Conservation (phyloP, 2,888 invertebrate genomes). For the Apocheima hispidaria region DNA sequence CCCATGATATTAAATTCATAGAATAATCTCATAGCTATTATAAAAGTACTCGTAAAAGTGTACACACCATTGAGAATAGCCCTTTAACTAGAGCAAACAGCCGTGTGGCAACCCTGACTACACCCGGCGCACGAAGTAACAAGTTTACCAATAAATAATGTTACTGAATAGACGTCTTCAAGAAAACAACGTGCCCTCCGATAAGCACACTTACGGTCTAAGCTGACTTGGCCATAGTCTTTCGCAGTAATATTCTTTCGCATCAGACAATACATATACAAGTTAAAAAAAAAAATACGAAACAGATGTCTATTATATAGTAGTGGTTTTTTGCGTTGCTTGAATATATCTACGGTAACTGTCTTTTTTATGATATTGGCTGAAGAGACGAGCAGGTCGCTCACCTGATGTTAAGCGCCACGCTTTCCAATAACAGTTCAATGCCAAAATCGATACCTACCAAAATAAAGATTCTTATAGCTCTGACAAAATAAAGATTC, state of each 20-base stretch:
- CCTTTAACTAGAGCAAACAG: slow-evolving; percentile 13
- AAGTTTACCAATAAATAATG: slow-evolving; percentile 66
- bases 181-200: slow-evolving; percentile 47
- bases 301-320: too few relatives aligned
- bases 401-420: too few relatives aligned
- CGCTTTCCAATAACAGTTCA: too few relatives aligned
- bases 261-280: neutral
- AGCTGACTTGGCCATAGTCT: neutral
- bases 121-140: slow-evolving; percentile 52
- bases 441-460: too few relatives aligned
- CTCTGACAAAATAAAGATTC: too few relatives aligned
- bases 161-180: slow-evolving; percentile 54
- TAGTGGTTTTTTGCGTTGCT: neutral
- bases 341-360: too few relatives aligned
- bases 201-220: slow-evolving; percentile 32
- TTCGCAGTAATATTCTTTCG: neutral
- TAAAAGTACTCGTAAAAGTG: neutral
- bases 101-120: slow-evolving; percentile 33
- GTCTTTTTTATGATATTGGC: too few relatives aligned
- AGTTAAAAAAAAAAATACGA: too few relatives aligned
- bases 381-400: too few relatives aligned
- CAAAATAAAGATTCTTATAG: too few relatives aligned
- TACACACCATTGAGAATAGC: neutral
- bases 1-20: too few relatives aligned
- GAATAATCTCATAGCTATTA: too few relatives aligned